phyloP scores from a whole-genome alignment of 2,888 invertebrate species.

The Lasioglossum villosulum region DNA sequence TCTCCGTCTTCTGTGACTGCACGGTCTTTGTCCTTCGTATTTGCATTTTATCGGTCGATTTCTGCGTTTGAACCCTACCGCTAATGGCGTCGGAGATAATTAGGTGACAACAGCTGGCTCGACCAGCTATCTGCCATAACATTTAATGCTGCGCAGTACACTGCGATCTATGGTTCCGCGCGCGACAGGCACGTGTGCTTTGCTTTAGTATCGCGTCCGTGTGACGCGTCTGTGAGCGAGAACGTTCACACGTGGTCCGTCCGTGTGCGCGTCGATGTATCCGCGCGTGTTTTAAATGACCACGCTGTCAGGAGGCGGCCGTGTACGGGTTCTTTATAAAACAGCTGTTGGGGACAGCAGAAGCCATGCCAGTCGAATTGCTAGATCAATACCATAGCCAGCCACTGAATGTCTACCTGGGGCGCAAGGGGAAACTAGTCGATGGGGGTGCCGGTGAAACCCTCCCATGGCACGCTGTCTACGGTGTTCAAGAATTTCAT shows the following conservation, averaged over 20 bases:
- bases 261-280: conserved; percentile 9
- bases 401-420: conserved; percentile 47
- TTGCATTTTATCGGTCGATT: conserved; percentile 67
- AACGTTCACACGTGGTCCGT: background rate
- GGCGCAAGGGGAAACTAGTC: conserved; percentile 46
- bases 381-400: conserved; percentile 72
- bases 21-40: conserved; percentile 28
- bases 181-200: conserved; percentile 35
- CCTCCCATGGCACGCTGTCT: conserved; percentile 7
- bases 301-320: conserved; percentile 52
- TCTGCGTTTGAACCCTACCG: conserved; percentile 48
- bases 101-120: conserved; percentile 73
- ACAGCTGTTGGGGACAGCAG: conserved; percentile 74
- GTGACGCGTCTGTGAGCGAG: background rate
- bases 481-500: conserved; percentile 16
- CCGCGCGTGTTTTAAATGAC: conserved; percentile 69
- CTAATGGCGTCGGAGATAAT: conserved; percentile 68
- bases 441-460: conserved; percentile 42
- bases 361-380: conserved; percentile 69
- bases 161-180: conserved; percentile 49
- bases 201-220: background rate
- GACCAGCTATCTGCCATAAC: conserved; percentile 60
- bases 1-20: background rate
- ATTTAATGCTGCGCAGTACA: conserved; percentile 62
- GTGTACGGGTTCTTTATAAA: conserved; percentile 68